Evolutionary conservation across 2,113 vertebrate genomes (phyloP).

Genomic region (Lates calcarifer): DNA sequence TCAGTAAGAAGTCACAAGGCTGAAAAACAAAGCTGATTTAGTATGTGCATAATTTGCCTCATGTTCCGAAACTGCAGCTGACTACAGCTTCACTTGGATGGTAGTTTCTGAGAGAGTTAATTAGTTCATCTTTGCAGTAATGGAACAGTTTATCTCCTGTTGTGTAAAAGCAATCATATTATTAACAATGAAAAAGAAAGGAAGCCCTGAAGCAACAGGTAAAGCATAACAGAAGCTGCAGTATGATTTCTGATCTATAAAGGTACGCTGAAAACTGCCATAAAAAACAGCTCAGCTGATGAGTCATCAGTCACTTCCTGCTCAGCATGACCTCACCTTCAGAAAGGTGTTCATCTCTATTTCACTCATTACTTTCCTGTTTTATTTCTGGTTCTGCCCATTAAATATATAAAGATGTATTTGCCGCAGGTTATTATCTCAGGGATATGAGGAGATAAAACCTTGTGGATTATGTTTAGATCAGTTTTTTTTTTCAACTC

Average conservation of each 20-base stretch:
- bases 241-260: too few species aligned
- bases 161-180: constrained; percentile 3
- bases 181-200: constrained; percentile 20
- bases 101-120: constrained; percentile 13
- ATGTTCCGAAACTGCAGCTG: not conserved
- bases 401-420: too few species aligned
- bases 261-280: not conserved
- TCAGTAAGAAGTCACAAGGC: not conserved
- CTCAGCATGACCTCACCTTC: not conserved
- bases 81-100: not conserved
- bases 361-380: not conserved
- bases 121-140: constrained; percentile 11
- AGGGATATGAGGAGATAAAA: too few species aligned
- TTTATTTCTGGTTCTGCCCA: too few species aligned
- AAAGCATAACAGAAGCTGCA: not conserved
- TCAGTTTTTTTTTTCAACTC: not conserved
- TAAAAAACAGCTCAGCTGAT: not conserved
- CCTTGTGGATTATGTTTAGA: too few species aligned
- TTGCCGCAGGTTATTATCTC: too few species aligned
- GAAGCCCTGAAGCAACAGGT: not conserved
- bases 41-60: not conserved
- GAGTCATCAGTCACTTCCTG: not conserved
- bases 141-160: not conserved
- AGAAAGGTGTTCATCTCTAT: not conserved
- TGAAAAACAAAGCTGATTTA: constrained; percentile 8